Evolutionary conservation across 2,797 vertebrate genomes (phyloP), one percentile per base, ranked within the genome.

Genomic region (Lemur catta): DNA sequence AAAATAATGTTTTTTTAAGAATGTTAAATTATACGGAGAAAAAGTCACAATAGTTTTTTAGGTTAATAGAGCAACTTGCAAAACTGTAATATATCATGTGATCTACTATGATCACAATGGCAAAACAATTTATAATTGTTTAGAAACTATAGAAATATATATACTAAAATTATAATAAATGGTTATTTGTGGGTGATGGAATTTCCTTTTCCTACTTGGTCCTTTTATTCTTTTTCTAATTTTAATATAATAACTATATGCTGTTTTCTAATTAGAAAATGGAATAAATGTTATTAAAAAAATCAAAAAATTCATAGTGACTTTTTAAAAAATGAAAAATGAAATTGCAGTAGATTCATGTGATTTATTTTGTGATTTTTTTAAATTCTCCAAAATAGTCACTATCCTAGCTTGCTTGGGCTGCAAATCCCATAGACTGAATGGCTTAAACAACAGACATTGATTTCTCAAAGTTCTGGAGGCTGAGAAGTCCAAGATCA

Each of bases 241-340:
- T 94, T 91, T 84, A 93, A 78, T 65, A 35, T 55, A 82, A 24
- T 78, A 4, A 30, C 28, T 76, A 72, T 46, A 41, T 38, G 7
- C 43, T 93, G n/a, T 86, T 89, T 75, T 52, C 63, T 78, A 76
- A 88, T 69, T 95, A 89, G 52, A 71, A 95, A 88, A 85, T 14
- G 72, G 22, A 93, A 82, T 17, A 93, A 55, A 81, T 84, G 14
- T 71, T 65, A 75, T 52, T 69, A n/a, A 84, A 75, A 80, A 41
- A 84, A 91, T 55, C 6, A 81, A 76, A 82, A 93, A 65, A 10
- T 84, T 74, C 20, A 46, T 52, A n/a, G 18, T 35, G 52, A 61
- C 55, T 72, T 63, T 55, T 55, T 72, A 17, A 33, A 65, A 65
- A 52, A 26, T 43, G 8, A 33, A 65, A 65, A 52, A 26, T 43